Conservation (phyloP, 2,113 vertebrate genomes). For the Bothrops jararaca region DNA sequence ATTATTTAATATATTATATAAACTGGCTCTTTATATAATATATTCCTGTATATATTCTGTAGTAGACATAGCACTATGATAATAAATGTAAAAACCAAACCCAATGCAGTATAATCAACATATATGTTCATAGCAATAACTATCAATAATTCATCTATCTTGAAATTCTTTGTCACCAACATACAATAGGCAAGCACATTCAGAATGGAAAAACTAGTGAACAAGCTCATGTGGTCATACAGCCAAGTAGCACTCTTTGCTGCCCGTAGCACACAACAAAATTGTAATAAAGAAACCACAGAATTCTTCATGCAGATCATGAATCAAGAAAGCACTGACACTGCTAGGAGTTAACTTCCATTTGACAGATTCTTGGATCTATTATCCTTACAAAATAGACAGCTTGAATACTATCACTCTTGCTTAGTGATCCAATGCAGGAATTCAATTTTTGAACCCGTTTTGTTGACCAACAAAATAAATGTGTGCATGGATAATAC, state of each 20-base stretch:
- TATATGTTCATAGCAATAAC: not conserved
- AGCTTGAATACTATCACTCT: not conserved
- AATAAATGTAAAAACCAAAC: not conserved
- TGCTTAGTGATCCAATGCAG: not conserved
- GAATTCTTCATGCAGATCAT: too few species aligned
- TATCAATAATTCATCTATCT: not conserved
- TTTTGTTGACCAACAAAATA: not conserved
- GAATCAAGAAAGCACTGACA: too few species aligned
- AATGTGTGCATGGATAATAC: not conserved
- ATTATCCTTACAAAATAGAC: not conserved
- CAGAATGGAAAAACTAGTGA: not conserved
- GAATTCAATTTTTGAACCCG: not conserved
- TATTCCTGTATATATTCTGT: not conserved
- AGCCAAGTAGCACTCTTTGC: too few species aligned
- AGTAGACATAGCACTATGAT: not conserved
- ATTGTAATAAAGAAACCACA: not conserved
- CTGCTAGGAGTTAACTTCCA: not conserved
- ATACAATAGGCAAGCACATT: not conserved
- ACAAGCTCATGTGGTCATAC: not conserved
- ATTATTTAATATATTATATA: too few species aligned
- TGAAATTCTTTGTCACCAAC: not conserved
- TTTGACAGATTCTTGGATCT: too few species aligned
- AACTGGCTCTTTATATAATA: not conserved
- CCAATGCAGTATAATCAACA: not conserved
- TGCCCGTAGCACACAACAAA: not conserved